A percentile compares a stretch with the other conserved stretches of the same genome.
These are phyloP conservation scores for Panagrolaimus sp. DNA, from an alignment of 1,140 invertebrate genomes.

Conservation along the genomic window DNA sequence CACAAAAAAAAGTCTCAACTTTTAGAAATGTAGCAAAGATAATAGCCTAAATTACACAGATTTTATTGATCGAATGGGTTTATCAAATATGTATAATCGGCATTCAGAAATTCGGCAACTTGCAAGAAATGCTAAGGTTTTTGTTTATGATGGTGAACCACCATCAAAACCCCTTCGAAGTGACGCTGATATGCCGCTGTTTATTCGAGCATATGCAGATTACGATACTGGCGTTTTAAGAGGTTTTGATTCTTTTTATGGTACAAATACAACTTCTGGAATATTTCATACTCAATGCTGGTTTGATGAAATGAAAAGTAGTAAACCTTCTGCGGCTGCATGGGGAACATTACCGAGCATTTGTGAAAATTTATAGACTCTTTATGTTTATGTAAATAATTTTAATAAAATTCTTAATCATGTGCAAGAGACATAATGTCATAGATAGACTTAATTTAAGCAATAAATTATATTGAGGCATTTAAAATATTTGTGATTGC, in stretches of 20 bases:
- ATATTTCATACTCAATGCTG: no score
- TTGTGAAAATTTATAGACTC: no score
- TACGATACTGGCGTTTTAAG: background rate
- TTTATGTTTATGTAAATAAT: no score
- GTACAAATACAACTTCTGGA: background rate
- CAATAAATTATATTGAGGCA: no score
- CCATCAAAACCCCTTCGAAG: background rate
- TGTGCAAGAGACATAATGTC: no score
- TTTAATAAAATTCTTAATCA: no score
- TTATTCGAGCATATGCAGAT: background rate
- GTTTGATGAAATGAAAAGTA: no score
- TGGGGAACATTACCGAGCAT: no score
- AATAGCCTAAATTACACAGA: conserved; percentile 5
- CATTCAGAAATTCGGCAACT: conserved; percentile 21
- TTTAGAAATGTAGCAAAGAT: conserved; percentile 16
- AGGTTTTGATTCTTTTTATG: conserved; percentile 4
- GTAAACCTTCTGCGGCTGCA: no score
- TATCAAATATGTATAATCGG: conserved; percentile 16
- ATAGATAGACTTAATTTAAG: no score
- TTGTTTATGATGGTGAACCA: conserved; percentile 16
- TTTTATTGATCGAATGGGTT: background rate
- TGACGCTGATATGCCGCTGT: background rate
- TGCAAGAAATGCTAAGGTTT: background rate
- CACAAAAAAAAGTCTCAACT: background rate
- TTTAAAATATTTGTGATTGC: no score